Evolutionary conservation across 2,797 vertebrate genomes (phyloP), one percentile per base, ranked within the genome.

Genomic region (Megalops cyprinoides): DNA sequence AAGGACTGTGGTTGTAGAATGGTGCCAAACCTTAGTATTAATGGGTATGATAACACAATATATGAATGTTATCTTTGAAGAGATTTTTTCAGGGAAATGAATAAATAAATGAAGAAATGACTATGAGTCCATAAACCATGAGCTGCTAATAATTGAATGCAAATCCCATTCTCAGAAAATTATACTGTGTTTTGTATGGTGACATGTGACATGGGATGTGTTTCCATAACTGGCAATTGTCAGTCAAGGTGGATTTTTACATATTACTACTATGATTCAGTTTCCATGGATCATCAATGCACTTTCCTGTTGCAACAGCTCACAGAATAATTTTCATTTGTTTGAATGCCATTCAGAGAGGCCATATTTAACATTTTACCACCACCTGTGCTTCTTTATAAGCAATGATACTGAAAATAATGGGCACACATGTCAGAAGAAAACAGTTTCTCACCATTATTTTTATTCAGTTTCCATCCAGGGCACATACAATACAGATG

Each of bases 201-300:
- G 34, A 75, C 44, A 76, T 51, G 55, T 44, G 48, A 60, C 55
- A 56, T 49, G 44, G 9, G 2, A 42, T 55, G 58, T 89, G 93
- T 93, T 92, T 93, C 91, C 91, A 92, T 90, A 88, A 91, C 88
- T 85, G 79, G 88, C 82, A 76, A 84, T 86, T 78, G 60, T 62
- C 56, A 86, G 79, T 86, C 86, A 81, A 69, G 85, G 82, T 81
- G 82, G 78, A 83, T 81, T 79, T 78, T 78, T 87, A 90, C 90
- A 91, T 86, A 92, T 93, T 90, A 91, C 90, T 92, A 90, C 92
- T 92, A 93, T 89, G 90, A 90, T 93, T 94, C 92, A 92, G 91
- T 93, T 93, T 92, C 85, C 89, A 74, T 56, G 76, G 77, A 74
- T 89, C 90, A 89, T 91, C 90, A 89, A 78, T 78, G 8, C 80